phyloP scores from a whole-genome alignment of 2,888 invertebrate genomes.

The Pseudococcus longispinus region DNA sequence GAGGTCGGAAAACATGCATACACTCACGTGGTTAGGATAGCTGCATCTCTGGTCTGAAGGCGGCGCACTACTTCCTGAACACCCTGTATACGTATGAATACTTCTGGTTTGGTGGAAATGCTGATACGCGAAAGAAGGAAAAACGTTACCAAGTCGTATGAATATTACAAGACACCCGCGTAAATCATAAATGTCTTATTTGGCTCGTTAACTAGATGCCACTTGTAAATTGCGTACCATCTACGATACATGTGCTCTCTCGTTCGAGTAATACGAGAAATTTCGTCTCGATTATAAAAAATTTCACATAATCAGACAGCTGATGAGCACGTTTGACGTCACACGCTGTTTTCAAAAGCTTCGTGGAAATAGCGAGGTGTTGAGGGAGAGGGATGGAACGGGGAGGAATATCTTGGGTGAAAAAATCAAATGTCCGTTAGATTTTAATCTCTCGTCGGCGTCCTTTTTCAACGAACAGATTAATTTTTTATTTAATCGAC shows the following conservation, averaged over 20 bases:
- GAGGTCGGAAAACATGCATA: too few relatives aligned
- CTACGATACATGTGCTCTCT: neutral
- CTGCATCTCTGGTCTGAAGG: too few relatives aligned
- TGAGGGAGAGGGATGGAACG: neutral
- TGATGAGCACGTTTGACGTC: neutral
- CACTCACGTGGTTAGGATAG: too few relatives aligned
- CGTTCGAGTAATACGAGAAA: neutral
- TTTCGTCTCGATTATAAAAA: neutral
- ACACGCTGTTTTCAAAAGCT: neutral
- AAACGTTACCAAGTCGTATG: neutral
- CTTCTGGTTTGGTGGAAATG: too few relatives aligned
- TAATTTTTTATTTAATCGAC: neutral
- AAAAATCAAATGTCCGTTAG: neutral
- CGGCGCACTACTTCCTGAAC: too few relatives aligned
- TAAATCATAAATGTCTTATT: neutral
- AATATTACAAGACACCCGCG: neutral
- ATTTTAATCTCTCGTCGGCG: neutral
- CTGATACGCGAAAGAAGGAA: too few relatives aligned
- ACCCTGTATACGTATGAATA: neutral
- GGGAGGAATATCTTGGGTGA: neutral
- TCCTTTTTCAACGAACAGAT: neutral
- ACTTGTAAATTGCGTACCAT: too few relatives aligned
- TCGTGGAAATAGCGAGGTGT: too few relatives aligned
- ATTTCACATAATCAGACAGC: neutral
- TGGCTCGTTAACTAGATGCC: neutral